Percentiles rank a stretch among this genome's conserved stretches.
phyloP scores from a whole-genome alignment of 2,888 invertebrate species.

The Yponomeuta sedellus region DNA sequence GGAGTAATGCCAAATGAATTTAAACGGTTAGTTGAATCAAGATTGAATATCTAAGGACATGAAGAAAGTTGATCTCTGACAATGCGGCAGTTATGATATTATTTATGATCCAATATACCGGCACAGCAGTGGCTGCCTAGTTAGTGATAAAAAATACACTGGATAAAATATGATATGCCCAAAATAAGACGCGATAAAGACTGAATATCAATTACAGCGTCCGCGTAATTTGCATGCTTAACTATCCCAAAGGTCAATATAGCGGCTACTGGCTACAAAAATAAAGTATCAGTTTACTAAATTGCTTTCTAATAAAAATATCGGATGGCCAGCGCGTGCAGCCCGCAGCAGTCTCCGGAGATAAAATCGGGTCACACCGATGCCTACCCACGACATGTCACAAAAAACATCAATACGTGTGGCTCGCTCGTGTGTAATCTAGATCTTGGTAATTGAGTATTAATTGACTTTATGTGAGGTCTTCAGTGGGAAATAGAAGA shows the following conservation, averaged over 20 bases:
- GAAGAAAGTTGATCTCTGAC: background rate
- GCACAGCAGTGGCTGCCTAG: background rate
- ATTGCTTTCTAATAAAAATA: conserved; percentile 49
- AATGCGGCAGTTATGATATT: background rate
- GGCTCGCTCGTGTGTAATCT: background rate
- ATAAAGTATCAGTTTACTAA: conserved; percentile 45
- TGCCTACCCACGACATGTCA: conserved; percentile 11
- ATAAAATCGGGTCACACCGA: conserved; percentile 19
- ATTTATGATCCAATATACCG: background rate
- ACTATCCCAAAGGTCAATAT: conserved; percentile 9
- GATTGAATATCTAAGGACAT: background rate
- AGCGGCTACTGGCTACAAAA: conserved; percentile 39
- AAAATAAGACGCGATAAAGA: background rate
- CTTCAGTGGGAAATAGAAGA: background rate
- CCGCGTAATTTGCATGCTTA: conserved; percentile 14
- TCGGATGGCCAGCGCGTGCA: conserved; percentile 31
- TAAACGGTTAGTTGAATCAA: background rate
- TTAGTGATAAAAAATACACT: no score
- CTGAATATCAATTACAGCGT: conserved; percentile 1
- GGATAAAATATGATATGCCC: background rate
- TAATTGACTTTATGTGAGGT: conserved; percentile 11
- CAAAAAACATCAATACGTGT: conserved; percentile 12
- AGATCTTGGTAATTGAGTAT: conserved; percentile 7
- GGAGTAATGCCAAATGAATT: background rate
- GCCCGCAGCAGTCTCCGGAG: conserved; percentile 13